Evolutionary conservation across 2,888 invertebrate species (phyloP), one percentile per base, ranked within the genome.

Genomic region (Penaeus monodon): DNA sequence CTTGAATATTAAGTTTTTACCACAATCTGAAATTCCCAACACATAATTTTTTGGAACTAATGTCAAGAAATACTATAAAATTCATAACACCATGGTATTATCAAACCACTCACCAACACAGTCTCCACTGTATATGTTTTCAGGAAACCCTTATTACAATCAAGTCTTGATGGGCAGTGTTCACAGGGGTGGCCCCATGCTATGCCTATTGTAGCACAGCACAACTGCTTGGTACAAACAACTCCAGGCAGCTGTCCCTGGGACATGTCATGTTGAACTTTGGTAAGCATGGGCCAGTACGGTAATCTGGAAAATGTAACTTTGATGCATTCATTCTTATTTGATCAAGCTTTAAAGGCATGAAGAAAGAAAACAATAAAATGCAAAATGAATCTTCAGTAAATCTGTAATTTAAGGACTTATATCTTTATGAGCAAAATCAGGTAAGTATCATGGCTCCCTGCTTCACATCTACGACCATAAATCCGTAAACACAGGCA

Each of bases 121-220:
- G 92, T 96, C 95, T 90, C 95, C 96, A 80, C 95, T 95, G 91
- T 95, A 95, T 85, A 96, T 94, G 91, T 97, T 96, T 96, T 95
- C 84, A 97, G 93, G 92, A 95, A 96, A 14, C 97, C 97, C 27
- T 95, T 93, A 82, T 96, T 95, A 91, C 97, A 97, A 91, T 96
- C 96, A 85, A 97, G 93, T 91, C 95, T 94, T 3, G 94, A 92
- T 0, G 96, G 96, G 92, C 97, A 97, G 90, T 96, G 95, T 92
- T 97, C 96, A 92, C 97, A 97, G 0, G 97, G 97, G 91, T 96
- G 96, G 0, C 97, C 97, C 97, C 97, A 97, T 0, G 97, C 97
- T 91, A 95, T 95, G 38, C 97, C 97, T 57, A 97, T 96, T 0
- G 96, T 97, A 33, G 97, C 96, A 92, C 97, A 97, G 92, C 97